These are phyloP conservation scores for Triplophysa siluroides DNA, from an alignment of 2,113 vertebrate species.

Conservation along the genomic window DNA sequence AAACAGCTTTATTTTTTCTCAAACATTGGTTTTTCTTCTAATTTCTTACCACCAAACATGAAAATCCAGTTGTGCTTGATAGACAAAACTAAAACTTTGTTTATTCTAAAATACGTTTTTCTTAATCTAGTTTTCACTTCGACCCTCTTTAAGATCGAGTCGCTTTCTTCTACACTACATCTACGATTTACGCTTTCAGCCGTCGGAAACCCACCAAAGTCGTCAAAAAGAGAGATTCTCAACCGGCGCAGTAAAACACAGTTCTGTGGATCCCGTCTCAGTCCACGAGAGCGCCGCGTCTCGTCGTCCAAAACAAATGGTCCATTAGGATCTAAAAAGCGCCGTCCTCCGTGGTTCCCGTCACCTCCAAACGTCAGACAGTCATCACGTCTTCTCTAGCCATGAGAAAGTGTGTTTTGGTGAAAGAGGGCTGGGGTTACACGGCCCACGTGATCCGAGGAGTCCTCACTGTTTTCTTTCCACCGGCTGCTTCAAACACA, in stretches of 20 bases:
- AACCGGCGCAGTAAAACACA: conserved; percentile 83
- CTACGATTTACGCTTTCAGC: conserved; percentile 72
- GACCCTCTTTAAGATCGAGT: conserved; percentile 75
- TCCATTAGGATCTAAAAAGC: conserved; percentile 38
- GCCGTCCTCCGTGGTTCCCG: conserved; percentile 46
- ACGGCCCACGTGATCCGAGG: conserved; percentile 44
- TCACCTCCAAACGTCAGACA: conserved; percentile 39
- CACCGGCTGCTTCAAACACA: conserved; percentile 92
- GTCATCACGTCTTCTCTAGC: conserved; percentile 36
- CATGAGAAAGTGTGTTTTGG: conserved; percentile 40
- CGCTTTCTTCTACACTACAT: conserved; percentile 76
- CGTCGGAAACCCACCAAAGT: conserved; percentile 76
- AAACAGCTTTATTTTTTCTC: conserved; percentile 61
- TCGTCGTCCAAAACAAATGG: conserved; percentile 56
- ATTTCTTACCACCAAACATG: conserved; percentile 67
- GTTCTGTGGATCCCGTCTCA: conserved; percentile 78
- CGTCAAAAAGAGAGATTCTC: conserved; percentile 96
- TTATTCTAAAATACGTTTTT: conserved; percentile 75
- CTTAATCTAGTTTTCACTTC: conserved; percentile 51
- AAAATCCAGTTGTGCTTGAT: conserved; percentile 89
- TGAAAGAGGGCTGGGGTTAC: conserved; percentile 50
- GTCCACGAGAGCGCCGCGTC: conserved; percentile 57
- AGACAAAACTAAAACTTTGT: conserved; percentile 78
- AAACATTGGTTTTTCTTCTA: conserved; percentile 59
- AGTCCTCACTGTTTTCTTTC: conserved; percentile 81